These are phyloP conservation scores for Liposcelis brunnea DNA, from an alignment of 2,888 invertebrate genomes.

Conservation along the genomic window DNA sequence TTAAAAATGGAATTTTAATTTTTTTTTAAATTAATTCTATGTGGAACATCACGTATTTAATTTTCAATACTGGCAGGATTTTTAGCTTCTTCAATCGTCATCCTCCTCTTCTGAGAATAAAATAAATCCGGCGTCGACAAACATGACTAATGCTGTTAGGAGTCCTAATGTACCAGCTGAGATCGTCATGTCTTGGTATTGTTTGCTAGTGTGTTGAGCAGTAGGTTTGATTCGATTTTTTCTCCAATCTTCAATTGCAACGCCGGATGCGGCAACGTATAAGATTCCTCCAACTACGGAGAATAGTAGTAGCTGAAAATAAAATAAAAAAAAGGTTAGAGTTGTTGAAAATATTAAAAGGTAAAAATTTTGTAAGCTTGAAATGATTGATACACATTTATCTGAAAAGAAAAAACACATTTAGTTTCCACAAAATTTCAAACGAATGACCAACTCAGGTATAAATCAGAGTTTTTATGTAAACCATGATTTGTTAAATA, in stretches of 20 bases:
- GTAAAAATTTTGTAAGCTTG: too few species aligned
- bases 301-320: slow-evolving; percentile 36
- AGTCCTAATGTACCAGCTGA: slow-evolving; percentile 45
- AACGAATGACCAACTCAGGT: too few species aligned
- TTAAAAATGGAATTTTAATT: too few species aligned
- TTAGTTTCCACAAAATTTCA: too few species aligned
- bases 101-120: neutral
- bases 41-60: too few species aligned
- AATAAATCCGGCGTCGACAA: slow-evolving; percentile 30
- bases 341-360: too few species aligned
- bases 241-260: slow-evolving; percentile 38
- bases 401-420: too few species aligned
- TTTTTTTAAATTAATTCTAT: too few species aligned
- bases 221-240: slow-evolving; percentile 13
- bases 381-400: too few species aligned
- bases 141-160: slow-evolving; percentile 39
- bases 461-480: too few species aligned
- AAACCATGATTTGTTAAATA: too few species aligned
- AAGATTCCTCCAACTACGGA: slow-evolving; percentile 41
- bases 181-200: slow-evolving; percentile 47
- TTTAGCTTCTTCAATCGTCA: neutral
- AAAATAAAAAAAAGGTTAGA: slow-evolving; percentile 9
- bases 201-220: slow-evolving; percentile 37
- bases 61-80: neutral
- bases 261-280: slow-evolving; percentile 44